Conservation (phyloP, 2,888 invertebrate genomes). For the Alloscopus bannaensis region DNA sequence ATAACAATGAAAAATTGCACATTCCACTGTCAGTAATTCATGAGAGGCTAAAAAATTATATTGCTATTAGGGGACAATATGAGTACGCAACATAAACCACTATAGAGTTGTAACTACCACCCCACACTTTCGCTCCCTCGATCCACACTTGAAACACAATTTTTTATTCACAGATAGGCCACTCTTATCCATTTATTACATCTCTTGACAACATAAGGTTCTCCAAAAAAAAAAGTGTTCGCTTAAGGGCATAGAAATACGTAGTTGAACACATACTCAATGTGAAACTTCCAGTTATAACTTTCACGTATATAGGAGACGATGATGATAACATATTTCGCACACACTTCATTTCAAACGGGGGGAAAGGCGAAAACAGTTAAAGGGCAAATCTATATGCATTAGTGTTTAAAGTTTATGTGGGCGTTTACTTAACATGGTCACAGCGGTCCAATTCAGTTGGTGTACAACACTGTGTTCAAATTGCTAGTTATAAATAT, state of each 20-base stretch:
- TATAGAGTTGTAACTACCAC: too few relatives aligned
- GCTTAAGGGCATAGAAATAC: constrained; percentile 35
- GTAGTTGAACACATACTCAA: too few relatives aligned
- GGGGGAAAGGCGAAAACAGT: constrained; percentile 10
- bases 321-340: too few relatives aligned
- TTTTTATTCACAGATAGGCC: constrained; percentile 23
- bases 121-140: constrained; percentile 5
- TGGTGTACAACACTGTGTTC: constrained; percentile 34
- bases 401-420: constrained; percentile 50
- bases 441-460: constrained; percentile 58
- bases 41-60: constrained; percentile 40
- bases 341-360: too few relatives aligned
- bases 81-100: constrained; percentile 10
- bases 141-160: too few relatives aligned
- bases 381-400: constrained; percentile 24
- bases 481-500: constrained; percentile 25
- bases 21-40: constrained; percentile 52
- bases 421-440: constrained; percentile 58
- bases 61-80: constrained; percentile 40
- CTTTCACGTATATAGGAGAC: too few relatives aligned
- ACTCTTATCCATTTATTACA: constrained; percentile 38
- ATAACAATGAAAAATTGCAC: constrained; percentile 60
- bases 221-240: constrained; percentile 12
- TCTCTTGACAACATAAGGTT: constrained; percentile 23
- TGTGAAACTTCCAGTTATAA: too few relatives aligned